Evolutionary conservation across 2,113 vertebrate genomes (phyloP).

Genomic region (Tychaedon coryphoeus): DNA sequence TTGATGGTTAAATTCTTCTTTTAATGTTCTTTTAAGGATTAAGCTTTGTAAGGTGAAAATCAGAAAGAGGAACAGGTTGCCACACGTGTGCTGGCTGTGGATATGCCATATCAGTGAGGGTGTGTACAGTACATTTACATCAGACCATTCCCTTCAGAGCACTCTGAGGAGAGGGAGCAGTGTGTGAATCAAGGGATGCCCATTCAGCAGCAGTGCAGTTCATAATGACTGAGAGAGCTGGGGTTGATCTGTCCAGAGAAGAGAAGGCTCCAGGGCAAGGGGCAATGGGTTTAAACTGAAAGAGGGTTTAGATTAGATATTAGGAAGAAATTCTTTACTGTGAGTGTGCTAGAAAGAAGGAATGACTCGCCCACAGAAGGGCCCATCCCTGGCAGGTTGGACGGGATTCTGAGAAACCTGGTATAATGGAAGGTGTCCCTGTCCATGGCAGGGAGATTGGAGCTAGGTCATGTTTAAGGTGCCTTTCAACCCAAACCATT

Average conservation of each 20-base stretch:
- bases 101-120: neutral
- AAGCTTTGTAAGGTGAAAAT: neutral
- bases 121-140: neutral
- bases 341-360: neutral
- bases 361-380: neutral
- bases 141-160: neutral
- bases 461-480: neutral
- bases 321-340: neutral
- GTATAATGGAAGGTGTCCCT: neutral
- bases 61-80: neutral
- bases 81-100: accelerated
- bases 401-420: neutral
- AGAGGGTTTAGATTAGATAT: neutral
- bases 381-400: neutral
- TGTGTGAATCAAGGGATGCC: neutral
- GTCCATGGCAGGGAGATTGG: neutral
- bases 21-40: neutral
- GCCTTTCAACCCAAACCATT: neutral
- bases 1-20: neutral
- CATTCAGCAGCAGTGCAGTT: neutral
- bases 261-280: neutral
- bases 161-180: neutral
- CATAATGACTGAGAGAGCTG: neutral
- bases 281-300: neutral
- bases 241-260: neutral